These are phyloP conservation scores for Bombus haemorrhoidalis DNA, from an alignment of 1,140 invertebrate species.

Conservation along the genomic window DNA sequence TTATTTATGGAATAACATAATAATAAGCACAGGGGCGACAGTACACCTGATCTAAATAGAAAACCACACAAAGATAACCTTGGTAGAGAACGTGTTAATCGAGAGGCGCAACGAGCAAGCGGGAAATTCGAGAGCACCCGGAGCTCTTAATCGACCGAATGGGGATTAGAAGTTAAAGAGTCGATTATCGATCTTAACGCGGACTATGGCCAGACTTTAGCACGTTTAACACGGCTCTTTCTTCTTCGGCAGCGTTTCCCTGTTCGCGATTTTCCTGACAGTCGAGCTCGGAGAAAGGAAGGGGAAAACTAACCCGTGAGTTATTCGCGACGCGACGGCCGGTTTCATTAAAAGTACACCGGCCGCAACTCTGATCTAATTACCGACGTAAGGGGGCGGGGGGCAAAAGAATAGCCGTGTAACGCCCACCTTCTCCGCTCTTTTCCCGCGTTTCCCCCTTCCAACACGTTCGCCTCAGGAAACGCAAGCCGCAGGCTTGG, in stretches of 20 bases:
- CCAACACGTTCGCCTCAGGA: not conserved
- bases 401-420: not conserved
- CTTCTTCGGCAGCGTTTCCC: too few species aligned
- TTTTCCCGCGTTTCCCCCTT: not conserved
- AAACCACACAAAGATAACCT: not conserved
- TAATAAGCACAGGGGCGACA: not conserved
- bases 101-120: not conserved
- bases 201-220: not conserved
- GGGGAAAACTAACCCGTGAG: not conserved
- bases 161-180: slow-evolving; percentile 12
- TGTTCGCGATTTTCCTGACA: too few species aligned
- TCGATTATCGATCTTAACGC: slow-evolving; percentile 17
- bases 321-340: not conserved
- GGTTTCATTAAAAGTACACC: slow-evolving; percentile 22
- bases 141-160: slow-evolving; percentile 4
- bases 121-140: slow-evolving; percentile 15
- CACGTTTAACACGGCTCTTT: not conserved
- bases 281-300: too few species aligned
- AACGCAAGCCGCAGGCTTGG: not conserved
- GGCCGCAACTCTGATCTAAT: slow-evolving; percentile 25
- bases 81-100: not conserved
- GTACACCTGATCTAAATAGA: not conserved
- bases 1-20: not conserved
- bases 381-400: not conserved
- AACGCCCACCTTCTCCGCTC: not conserved